Conservation (phyloP, 2,888 invertebrate species). For the Cephus pulcher region DNA sequence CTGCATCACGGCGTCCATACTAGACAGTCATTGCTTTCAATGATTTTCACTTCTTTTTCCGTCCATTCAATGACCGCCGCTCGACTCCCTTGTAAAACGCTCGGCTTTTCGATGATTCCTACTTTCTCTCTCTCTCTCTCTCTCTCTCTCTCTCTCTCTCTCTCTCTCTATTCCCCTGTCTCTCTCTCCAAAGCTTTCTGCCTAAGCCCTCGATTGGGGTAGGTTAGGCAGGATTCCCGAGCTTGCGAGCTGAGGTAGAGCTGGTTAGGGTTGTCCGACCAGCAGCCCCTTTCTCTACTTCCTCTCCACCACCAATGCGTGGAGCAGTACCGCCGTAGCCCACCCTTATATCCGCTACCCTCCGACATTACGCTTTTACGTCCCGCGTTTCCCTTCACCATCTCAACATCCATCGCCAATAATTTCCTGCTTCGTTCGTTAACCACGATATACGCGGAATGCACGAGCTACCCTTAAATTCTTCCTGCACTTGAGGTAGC, state of each 20-base stretch:
- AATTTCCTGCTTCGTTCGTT: neutral
- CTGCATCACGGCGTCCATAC: constrained; percentile 37
- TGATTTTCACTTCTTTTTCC: constrained; percentile 63
- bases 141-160: too few species aligned
- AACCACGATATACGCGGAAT: neutral
- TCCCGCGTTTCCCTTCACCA: neutral
- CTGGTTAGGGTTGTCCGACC: constrained; percentile 29
- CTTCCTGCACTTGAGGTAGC: neutral
- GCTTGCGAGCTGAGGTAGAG: constrained; percentile 23
- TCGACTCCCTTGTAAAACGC: constrained; percentile 36
- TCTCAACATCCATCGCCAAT: neutral
- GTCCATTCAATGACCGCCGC: constrained; percentile 61
- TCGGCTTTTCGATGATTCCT: constrained; percentile 52
- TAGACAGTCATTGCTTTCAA: constrained; percentile 62
- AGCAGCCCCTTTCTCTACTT: constrained; percentile 13
- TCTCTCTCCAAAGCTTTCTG: constrained; percentile 23
- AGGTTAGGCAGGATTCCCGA: constrained; percentile 52
- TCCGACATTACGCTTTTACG: neutral
- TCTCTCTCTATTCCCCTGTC: constrained; percentile 39
- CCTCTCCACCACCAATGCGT: neutral
- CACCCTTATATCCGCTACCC: neutral
- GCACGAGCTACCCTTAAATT: neutral
- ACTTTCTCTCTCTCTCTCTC: constrained; percentile 9
- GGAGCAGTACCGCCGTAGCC: neutral
- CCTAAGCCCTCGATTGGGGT: constrained; percentile 59